These are phyloP conservation scores for Acropora yongei DNA, from an alignment of 64 coral and sea anemone species.

Conservation along the genomic window DNA sequence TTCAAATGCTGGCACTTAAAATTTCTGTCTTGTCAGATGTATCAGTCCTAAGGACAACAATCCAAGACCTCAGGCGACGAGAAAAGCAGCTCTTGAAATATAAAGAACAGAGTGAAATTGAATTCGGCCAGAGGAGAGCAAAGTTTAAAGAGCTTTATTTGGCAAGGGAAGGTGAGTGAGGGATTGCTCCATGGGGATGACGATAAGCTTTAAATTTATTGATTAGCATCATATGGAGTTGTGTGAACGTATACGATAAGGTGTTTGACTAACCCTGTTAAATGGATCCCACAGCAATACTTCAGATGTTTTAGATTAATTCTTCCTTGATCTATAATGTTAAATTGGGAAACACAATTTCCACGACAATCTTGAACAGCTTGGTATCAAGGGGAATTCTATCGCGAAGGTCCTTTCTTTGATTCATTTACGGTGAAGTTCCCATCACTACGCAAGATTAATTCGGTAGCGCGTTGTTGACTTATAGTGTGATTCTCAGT, in stretches of 20 bases:
- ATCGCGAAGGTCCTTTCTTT: no score
- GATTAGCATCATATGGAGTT: neutral
- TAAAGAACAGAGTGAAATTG: constrained; percentile 84
- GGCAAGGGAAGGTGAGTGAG: constrained; percentile 88
- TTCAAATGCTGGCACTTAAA: neutral
- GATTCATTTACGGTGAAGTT: no score
- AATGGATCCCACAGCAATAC: no score
- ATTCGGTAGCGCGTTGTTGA: no score
- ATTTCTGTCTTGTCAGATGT: constrained; percentile 46
- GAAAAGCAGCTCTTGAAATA: constrained; percentile 67
- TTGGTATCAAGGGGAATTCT: no score
- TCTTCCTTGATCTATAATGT: no score
- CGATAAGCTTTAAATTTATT: neutral
- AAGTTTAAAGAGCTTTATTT: constrained; percentile 91
- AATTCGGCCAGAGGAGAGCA: constrained; percentile 95
- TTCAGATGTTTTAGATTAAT: no score
- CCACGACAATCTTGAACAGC: no score
- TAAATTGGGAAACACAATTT: no score
- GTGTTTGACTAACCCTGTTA: no score
- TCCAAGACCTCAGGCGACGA: constrained; percentile 51
- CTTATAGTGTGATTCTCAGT: neutral
- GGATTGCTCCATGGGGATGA: neutral
- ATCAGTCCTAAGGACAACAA: constrained; percentile 49
- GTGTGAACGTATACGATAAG: no score
- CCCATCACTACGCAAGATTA: no score